Evolutionary conservation across 2,888 invertebrate genomes (phyloP), one percentile per base, ranked within the genome.

Genomic region (Drosophila conformis): DNA sequence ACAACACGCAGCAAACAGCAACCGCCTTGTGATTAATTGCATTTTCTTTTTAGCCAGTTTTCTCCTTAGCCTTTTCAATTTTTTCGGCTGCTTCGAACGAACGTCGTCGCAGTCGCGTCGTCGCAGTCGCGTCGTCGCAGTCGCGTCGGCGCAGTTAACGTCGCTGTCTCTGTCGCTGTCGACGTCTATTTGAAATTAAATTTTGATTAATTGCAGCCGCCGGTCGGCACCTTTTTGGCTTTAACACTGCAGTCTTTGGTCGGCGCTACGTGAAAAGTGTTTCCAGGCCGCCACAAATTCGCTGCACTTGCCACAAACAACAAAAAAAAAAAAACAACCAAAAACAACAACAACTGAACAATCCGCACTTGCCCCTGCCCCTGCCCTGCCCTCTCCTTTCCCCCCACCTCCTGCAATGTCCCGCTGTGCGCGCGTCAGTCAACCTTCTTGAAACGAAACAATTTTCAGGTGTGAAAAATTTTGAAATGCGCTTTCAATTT

Each of bases 391-490:
- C 46, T 4, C 46, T 25, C 2, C 15, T 18, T 25, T 4, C 15
- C 46, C 21, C 46, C 25, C 25, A 3, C 15, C 46, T 25, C 15
- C 4, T 5, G 15, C 21, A 25, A 0, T 25, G 46, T 25, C 81
- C 83, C 66, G 80, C 73, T 68, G 80, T 54, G 69, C 56, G 69
- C 60, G 65, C 63, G 80, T 72, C 76, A 69, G 61, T 80, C 76
- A 70, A 64, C 64, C 72, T 63, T 66, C 73, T 87, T 72, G 73
- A 77, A 80, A 83, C 85, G 79, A 85, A 85, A 89, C 79, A 89
- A 87, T 89, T 89, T 85, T 89, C 89, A 85, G 85, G 85, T 85
- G 85, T 85, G 85, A 85, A 85, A 87, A 83, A 89, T 89, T 85
- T 86, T 85, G 79, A 89, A 85, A 89, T 89, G 89, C 87, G 84